Evolutionary conservation across 1,140 invertebrate genomes (phyloP), one percentile per base, ranked within the genome.

Genomic region (Drosophila oshimai): DNA sequence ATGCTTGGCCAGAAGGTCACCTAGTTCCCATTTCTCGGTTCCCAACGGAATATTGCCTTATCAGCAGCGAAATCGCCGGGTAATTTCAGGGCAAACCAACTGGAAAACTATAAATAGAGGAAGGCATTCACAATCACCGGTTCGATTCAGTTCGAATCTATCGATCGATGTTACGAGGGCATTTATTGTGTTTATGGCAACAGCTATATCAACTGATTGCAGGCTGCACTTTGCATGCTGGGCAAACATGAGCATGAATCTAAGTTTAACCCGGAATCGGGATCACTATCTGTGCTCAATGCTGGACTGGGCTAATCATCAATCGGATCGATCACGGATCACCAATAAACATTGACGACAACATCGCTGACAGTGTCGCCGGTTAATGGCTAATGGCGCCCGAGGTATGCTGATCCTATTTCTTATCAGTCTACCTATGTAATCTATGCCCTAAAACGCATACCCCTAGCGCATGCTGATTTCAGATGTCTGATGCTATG

Each of bases 131-230:
- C 15, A 22, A 58, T 18, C 34, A 13, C 10, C 50, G 58, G 7
- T 13, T 39, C 37, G 31, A 26, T 26, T 20, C 13, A 31, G 42
- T 55, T 36, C 33, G 4, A 17, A 39, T 24, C 34, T 20, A 41
- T 39, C 61, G 62, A 49, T 60, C 34, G 34, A 71, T 70, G 67
- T 70, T 69, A 70, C 64, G 44, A 58, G 65, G 67, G 64, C 65
- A 70, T 54, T 39, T 20, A 55, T 65, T 68, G 51, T 50, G 67
- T 46, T 61, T 12, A 45, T 60, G 26, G 34, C 69, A 45, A 50
- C 39, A 31, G 55, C 45, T 49, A 60, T 50, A 60, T 50, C 65
- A 54, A 42, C 3, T 13, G 53, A 71, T 61, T 46, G 41, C 57
- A 36, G 18, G 13, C 42, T 65, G 68, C 68, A 72, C 67, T 60